Evolutionary conservation across 1,140 invertebrate species (phyloP), one percentile per base, ranked within the genome.

Genomic region (Pinna nobilis): DNA sequence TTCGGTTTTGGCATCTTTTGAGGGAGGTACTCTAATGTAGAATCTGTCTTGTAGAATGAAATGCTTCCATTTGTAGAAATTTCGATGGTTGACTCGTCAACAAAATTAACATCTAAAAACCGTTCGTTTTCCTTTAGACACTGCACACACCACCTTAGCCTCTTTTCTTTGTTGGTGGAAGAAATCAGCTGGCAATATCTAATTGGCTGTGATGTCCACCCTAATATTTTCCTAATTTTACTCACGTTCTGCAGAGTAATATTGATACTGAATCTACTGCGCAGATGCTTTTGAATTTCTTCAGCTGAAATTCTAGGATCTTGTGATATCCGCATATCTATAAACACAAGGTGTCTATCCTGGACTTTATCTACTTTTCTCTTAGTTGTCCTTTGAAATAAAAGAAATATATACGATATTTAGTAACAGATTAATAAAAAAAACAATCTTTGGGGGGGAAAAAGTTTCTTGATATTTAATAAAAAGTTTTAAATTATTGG

Each of bases 71-170:
- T 23, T 13, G 65, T 20, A 5, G n/a, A 51, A 30, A 68, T 53
- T 23, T 68, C 65, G 2, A 68, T 51, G n/a, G 32, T 55, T n/a
- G 49, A 20, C 37, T 68, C 33, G 18, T 55, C 50, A 13, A 67
- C 51, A 67, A 53, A 67, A 13, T 55, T 67, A 9, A 67, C 49
- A 55, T 67, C 41, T 23, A 0, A 9, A 41, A 67, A 67, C 5
- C 11, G n/a, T 23, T 67, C 65, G 35, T 39, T 63, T 6, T 13
- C 20, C 6, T 23, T 41, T 20, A 63, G 32, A 18, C 25, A 7
- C 18, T 39, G 25, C 15, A 63, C 6, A n/a, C 18, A 39, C 60
- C 35, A 63, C 5, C 44, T 39, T n/a, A 63, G 18, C 37, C 60
- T 63, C n/a, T 25, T 15, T 28, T 39, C 18, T 25, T 37, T 37